Conservation (phyloP, 2,797 vertebrate genomes). For the Onychomys leucogaster region DNA sequence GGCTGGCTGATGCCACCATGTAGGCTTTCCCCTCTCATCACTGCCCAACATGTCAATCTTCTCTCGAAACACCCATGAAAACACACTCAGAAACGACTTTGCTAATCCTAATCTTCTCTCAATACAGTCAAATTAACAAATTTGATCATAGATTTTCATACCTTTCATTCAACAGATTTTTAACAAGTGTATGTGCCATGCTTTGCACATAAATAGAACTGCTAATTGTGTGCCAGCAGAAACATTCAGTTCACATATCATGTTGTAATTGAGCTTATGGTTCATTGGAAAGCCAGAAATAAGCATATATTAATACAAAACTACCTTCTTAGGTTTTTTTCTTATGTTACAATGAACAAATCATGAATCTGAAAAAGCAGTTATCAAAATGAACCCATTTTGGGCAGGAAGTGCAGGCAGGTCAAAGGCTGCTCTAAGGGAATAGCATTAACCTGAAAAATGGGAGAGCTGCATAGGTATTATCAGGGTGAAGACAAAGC, state of each 20-base stretch:
- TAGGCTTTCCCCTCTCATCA: background rate
- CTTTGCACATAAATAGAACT: conserved; percentile 20
- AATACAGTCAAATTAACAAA: background rate
- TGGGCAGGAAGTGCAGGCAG: background rate
- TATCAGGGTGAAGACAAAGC: background rate
- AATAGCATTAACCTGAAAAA: conserved; percentile 7
- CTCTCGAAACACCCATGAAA: background rate
- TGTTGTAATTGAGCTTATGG: background rate
- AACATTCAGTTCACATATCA: background rate
- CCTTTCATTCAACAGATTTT: conserved; percentile 58
- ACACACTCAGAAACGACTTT: background rate
- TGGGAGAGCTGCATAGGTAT: background rate
- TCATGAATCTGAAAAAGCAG: background rate
- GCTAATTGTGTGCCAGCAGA: conserved; percentile 5
- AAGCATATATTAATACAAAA: conserved; percentile 43
- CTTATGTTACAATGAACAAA: background rate
- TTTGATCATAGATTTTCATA: conserved; percentile 2
- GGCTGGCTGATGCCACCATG: background rate
- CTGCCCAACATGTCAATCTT: background rate
- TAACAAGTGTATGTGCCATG: background rate
- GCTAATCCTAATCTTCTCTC: background rate
- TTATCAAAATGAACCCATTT: background rate
- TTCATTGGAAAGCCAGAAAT: conserved; percentile 19
- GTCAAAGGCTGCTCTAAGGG: background rate
- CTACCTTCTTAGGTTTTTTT: background rate